phyloP scores from a whole-genome alignment of 2,888 invertebrate species.

The Eupithecia tripunctaria region DNA sequence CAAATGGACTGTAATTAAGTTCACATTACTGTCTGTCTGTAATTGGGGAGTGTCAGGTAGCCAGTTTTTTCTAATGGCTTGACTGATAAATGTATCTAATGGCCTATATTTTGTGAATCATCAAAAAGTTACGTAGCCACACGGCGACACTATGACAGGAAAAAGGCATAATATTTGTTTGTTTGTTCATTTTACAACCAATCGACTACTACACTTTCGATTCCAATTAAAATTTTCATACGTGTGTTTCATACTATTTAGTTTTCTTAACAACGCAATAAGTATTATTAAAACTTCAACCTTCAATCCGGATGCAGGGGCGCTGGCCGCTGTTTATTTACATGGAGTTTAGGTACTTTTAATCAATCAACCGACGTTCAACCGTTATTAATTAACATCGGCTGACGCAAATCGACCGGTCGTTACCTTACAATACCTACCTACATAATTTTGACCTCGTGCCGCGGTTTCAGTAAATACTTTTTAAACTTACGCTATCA shows the following conservation, averaged over 20 bases:
- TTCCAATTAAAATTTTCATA: background rate
- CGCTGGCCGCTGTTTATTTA: background rate
- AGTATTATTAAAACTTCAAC: background rate
- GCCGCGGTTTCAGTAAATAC: background rate
- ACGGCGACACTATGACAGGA: background rate
- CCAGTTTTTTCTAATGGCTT: conserved; percentile 17
- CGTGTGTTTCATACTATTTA: background rate
- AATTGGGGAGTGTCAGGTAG: conserved; percentile 21
- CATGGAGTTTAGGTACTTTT: background rate
- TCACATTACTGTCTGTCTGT: conserved; percentile 30
- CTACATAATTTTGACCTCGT: background rate
- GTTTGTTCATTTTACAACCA: background rate
- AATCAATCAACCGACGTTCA: background rate
- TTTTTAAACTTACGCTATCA: background rate
- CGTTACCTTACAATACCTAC: background rate
- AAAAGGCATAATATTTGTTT: background rate
- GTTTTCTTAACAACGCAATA: background rate
- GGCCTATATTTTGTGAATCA: background rate
- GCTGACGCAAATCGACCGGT: background rate
- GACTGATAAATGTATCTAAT: conserved; percentile 12
- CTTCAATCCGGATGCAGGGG: background rate
- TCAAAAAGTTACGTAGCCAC: background rate
- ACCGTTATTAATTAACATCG: background rate
- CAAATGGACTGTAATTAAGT: conserved; percentile 32
- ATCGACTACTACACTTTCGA: background rate